Percentiles rank a stretch among this genome's conserved stretches.
These are phyloP conservation scores for Cossypha niveicapilla DNA, from an alignment of 2,797 vertebrate species.

Conservation along the genomic window DNA sequence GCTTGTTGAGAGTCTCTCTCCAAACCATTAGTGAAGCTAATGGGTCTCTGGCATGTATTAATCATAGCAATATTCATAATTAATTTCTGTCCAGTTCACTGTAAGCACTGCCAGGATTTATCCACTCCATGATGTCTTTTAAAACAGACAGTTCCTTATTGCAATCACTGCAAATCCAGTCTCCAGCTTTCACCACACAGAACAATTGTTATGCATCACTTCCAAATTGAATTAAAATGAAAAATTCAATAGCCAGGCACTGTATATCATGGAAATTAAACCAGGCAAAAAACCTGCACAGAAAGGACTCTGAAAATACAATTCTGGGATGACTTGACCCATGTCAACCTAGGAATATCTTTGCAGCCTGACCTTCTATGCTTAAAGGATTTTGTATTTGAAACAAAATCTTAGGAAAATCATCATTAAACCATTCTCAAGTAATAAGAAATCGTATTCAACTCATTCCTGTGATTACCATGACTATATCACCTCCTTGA, in stretches of 20 bases:
- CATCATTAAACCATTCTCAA: neutral
- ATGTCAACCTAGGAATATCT: neutral
- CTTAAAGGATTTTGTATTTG: neutral
- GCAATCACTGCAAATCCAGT: neutral
- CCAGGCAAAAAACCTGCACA: neutral
- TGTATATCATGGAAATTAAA: neutral
- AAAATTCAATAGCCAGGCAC: neutral
- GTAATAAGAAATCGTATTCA: neutral
- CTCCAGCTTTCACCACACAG: neutral
- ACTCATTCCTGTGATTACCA: neutral
- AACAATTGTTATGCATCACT: neutral
- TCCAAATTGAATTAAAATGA: neutral
- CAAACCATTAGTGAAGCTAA: neutral
- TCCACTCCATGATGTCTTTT: neutral
- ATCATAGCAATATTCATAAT: constrained; percentile 1
- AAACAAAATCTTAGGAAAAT: neutral
- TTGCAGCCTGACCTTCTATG: neutral
- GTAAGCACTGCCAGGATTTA: neutral
- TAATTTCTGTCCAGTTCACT: neutral
- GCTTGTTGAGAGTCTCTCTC: neutral
- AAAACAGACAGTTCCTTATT: fast-evolving
- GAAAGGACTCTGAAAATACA: neutral
- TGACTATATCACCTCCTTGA: neutral
- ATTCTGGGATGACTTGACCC: neutral
- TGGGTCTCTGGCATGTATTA: neutral